Conservation (phyloP, 2,113 vertebrate species). For the Sphyrna mokarran region DNA sequence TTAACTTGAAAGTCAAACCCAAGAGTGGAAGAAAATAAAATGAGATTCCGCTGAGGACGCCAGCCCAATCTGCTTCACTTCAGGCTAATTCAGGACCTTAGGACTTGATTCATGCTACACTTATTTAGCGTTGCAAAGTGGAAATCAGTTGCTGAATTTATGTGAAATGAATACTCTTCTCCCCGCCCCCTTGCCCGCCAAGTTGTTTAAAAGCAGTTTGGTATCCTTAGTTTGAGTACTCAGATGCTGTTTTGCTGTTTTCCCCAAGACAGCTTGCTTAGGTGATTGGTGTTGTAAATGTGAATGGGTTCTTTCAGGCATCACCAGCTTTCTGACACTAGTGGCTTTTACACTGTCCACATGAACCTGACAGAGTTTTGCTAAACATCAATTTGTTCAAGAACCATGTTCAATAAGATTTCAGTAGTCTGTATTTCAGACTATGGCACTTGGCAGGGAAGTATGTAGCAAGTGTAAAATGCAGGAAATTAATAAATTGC, state of each 20-base stretch:
- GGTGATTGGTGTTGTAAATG: background rate
- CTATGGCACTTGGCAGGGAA: background rate
- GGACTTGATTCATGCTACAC: background rate
- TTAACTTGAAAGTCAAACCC: background rate
- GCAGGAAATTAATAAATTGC: background rate
- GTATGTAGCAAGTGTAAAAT: background rate
- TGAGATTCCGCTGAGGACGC: background rate
- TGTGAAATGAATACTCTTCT: background rate
- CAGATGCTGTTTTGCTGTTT: background rate
- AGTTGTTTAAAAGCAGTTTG: background rate
- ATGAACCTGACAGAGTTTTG: background rate
- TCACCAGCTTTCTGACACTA: background rate
- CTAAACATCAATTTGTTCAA: background rate
- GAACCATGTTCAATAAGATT: background rate
- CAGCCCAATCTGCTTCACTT: background rate
- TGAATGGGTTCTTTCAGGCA: background rate
- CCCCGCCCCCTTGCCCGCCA: too few species aligned
- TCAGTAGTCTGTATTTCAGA: background rate
- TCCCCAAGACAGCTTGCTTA: background rate
- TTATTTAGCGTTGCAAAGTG: background rate
- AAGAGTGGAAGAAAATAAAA: background rate
- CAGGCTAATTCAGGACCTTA: background rate
- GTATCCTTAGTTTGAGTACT: background rate
- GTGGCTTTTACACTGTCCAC: background rate
- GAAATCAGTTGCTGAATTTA: background rate